These are phyloP conservation scores for Heliopora coerulea DNA, from an alignment of 92 coral and sea anemone species.

Conservation along the genomic window DNA sequence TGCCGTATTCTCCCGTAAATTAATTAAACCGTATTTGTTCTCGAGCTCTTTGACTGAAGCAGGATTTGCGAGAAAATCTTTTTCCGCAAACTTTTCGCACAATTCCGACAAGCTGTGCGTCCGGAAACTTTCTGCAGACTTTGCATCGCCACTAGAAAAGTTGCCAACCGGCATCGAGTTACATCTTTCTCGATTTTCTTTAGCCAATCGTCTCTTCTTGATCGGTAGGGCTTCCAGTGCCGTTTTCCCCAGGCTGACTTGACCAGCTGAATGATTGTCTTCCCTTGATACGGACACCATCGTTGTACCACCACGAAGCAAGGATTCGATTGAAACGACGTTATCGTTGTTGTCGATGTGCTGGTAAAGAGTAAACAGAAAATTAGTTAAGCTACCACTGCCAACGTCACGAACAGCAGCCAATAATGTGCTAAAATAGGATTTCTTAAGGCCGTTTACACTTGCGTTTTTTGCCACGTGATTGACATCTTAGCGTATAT, in stretches of 20 bases:
- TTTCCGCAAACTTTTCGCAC: constrained; percentile 15
- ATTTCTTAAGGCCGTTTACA: too few species aligned
- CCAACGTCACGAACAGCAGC: too few species aligned
- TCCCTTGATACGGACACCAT: constrained; percentile 20
- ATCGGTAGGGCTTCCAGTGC: background rate
- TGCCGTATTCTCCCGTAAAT: constrained; percentile 2
- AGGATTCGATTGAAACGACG: too few species aligned
- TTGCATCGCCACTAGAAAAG: background rate
- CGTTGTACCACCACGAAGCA: background rate
- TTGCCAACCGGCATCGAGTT: constrained; percentile 26
- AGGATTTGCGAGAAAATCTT: background rate
- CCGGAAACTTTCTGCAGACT: background rate
- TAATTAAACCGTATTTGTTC: constrained; percentile 17
- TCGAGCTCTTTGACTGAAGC: background rate
- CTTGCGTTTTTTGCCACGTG: too few species aligned
- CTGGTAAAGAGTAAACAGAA: too few species aligned
- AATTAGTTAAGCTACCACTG: too few species aligned
- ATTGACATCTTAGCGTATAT: too few species aligned
- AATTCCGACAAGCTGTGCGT: constrained; percentile 18
- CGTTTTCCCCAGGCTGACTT: background rate
- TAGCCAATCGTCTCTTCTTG: constrained; percentile 23
- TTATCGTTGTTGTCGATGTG: too few species aligned
- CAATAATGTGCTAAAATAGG: too few species aligned
- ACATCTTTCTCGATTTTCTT: constrained; percentile 13
- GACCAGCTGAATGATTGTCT: constrained; percentile 4